Evolutionary conservation across 1,140 invertebrate species (phyloP), one percentile per base, ranked within the genome.

Genomic region (Bemisia tabaci): DNA sequence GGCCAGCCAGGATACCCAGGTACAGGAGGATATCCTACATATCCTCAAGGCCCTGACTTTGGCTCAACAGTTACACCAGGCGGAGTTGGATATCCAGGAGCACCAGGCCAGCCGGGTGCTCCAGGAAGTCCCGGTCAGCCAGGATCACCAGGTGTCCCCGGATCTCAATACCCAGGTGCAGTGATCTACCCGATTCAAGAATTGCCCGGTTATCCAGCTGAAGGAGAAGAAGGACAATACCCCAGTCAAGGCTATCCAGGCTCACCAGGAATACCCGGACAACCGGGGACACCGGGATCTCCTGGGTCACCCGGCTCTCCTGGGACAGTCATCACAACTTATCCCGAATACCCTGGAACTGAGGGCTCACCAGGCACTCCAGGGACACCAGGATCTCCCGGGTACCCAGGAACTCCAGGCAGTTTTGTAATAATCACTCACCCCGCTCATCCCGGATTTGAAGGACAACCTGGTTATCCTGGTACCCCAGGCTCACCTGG

Each of bases 261-360:
- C 0, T 22, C 33, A 24, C 70, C 71, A 23, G 67, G 69, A 11
- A 59, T 65, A 12, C 70, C 71, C 22, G 72, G 69, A 0, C 22
- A n/a, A 25, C 71, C 71, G 39, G 69, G 69, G 12, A 61, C n/a
- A 24, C 64, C 60, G 48, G 70, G 69, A 9, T 59, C 25, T 0
- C 69, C 67, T 5, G 69, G 70, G 12, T 25, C 64, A 26, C 70
- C 74, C 70, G 63, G 72, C 64, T 61, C 60, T 26, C 58, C 69
- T 21, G 66, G 68, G 17, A 26, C 63, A 60, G 64, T 63, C 58
- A 22, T 68, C 39, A 69, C 70, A 2, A 70, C 71, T 24, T 27
- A 69, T 22, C 70, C 71, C 22, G 73, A 71, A 39, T 63, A 68
- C 2, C 71, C 72, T 66, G 72, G 74, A n/a, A 1, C 62, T 12